phyloP scores from a whole-genome alignment of 2,797 vertebrate species.

The Periophthalmus magnuspinnatus region DNA sequence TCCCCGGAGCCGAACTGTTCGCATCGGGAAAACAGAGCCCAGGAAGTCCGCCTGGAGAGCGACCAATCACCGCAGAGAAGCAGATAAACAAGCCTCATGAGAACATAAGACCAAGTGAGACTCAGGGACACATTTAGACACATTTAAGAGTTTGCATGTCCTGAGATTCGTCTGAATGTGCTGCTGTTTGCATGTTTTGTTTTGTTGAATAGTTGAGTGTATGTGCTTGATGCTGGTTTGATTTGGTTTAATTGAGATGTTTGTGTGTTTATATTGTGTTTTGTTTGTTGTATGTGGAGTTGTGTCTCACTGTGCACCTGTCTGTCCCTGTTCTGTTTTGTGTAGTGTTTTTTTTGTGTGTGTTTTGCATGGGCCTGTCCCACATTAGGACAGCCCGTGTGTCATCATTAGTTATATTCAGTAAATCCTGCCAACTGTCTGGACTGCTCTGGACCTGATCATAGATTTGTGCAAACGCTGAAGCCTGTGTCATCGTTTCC shows the following conservation, averaged over 20 bases:
- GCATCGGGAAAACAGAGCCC: conserved; percentile 57
- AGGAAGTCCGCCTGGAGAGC: conserved; percentile 67
- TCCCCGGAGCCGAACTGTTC: conserved; percentile 47
- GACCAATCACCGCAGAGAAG: conserved; percentile 72
- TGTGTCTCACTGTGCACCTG: conserved; percentile 44
- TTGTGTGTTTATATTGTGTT: neutral
- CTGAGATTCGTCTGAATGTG: neutral
- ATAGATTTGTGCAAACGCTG: conserved; percentile 9
- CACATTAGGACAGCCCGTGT: neutral
- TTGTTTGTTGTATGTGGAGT: neutral
- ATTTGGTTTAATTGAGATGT: neutral
- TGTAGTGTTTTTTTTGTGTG: neutral
- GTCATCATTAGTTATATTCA: neutral
- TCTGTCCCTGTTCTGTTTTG: conserved; percentile 50
- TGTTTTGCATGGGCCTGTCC: neutral
- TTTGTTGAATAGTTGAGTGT: too few species aligned
- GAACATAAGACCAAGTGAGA: conserved; percentile 73
- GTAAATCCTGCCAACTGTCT: neutral
- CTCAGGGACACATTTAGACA: too few species aligned
- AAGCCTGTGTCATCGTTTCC: conserved; percentile 6
- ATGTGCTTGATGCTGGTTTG: neutral
- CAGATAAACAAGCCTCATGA: conserved; percentile 80
- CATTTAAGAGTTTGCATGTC: conserved; percentile 9
- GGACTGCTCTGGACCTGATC: conserved; percentile 39
- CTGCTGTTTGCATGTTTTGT: conserved; percentile 8